Conservation (phyloP, 2,888 invertebrate species). For the Timema cristinae region DNA sequence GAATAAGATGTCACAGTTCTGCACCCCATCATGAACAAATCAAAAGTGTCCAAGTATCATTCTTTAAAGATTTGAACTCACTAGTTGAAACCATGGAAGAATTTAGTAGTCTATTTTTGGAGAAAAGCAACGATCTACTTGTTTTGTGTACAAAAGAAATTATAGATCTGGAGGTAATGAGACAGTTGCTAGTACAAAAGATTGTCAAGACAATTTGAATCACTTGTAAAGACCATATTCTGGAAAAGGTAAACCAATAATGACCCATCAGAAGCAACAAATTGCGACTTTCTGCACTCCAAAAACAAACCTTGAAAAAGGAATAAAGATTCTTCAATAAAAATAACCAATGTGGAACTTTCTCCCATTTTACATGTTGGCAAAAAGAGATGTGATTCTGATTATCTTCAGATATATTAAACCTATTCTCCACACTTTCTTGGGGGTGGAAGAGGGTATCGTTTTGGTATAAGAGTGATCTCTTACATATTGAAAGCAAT, state of each 20-base stretch:
- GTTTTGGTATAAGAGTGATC: too few relatives aligned
- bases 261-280: neutral
- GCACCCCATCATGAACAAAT: constrained; percentile 23
- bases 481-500: too few relatives aligned
- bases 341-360: neutral
- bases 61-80: constrained; percentile 22
- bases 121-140: constrained; percentile 21
- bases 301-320: neutral
- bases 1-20: neutral
- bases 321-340: neutral
- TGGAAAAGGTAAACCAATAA: constrained; percentile 22
- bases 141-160: constrained; percentile 23
- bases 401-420: too few relatives aligned
- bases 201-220: constrained; percentile 17
- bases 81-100: constrained; percentile 23
- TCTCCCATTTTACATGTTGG: too few relatives aligned
- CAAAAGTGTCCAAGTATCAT: constrained; percentile 22
- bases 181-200: constrained; percentile 5
- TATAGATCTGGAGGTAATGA: constrained; percentile 15
- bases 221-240: constrained; percentile 22
- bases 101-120: constrained; percentile 23
- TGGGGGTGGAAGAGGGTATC: too few relatives aligned
- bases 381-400: too few relatives aligned
- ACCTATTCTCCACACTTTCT: too few relatives aligned
- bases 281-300: neutral